A percentile compares a stretch with the other conserved stretches of the same genome.
These are phyloP conservation scores for Xerus rutilus DNA, from an alignment of 2,797 vertebrate genomes.

Conservation along the genomic window DNA sequence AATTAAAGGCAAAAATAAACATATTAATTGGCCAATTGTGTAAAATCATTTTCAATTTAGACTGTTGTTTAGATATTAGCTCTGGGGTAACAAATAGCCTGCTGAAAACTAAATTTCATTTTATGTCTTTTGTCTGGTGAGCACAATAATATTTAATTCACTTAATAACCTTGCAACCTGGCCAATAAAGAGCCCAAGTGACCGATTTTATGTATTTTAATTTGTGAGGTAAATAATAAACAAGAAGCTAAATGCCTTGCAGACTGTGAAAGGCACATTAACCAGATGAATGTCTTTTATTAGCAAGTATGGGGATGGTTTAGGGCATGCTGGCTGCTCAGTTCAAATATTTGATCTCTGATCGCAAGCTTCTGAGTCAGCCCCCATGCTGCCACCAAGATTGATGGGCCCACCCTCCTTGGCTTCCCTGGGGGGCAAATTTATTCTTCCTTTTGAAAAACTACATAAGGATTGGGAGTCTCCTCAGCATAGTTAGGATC, in stretches of 20 bases:
- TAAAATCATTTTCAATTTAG: slow-evolving; percentile 83
- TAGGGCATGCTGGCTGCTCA: slow-evolving; percentile 50
- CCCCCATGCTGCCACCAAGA: neutral
- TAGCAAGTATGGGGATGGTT: slow-evolving; percentile 70
- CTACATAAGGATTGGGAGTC: neutral
- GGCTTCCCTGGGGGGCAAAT: neutral
- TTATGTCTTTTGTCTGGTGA: slow-evolving; percentile 81
- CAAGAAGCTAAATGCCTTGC: slow-evolving; percentile 80
- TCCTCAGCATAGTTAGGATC: neutral
- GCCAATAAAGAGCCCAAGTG: slow-evolving; percentile 82
- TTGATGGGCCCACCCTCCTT: neutral
- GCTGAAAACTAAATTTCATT: slow-evolving; percentile 76
- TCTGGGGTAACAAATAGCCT: slow-evolving; percentile 72
- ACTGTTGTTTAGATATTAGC: slow-evolving; percentile 71
- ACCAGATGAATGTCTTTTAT: slow-evolving; percentile 82
- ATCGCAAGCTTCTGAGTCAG: neutral
- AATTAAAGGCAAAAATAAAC: slow-evolving; percentile 77
- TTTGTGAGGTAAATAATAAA: slow-evolving; percentile 85
- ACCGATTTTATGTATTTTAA: slow-evolving; percentile 84
- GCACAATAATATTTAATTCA: slow-evolving; percentile 82
- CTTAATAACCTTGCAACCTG: slow-evolving; percentile 84
- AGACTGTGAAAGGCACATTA: slow-evolving; percentile 74
- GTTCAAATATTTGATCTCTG: slow-evolving; percentile 67
- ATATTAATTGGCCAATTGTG: slow-evolving; percentile 81
- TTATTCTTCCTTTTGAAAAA: slow-evolving; percentile 47